Evolutionary conservation across 2,888 invertebrate species (phyloP).

Genomic region (Pilophorus perplexus): DNA sequence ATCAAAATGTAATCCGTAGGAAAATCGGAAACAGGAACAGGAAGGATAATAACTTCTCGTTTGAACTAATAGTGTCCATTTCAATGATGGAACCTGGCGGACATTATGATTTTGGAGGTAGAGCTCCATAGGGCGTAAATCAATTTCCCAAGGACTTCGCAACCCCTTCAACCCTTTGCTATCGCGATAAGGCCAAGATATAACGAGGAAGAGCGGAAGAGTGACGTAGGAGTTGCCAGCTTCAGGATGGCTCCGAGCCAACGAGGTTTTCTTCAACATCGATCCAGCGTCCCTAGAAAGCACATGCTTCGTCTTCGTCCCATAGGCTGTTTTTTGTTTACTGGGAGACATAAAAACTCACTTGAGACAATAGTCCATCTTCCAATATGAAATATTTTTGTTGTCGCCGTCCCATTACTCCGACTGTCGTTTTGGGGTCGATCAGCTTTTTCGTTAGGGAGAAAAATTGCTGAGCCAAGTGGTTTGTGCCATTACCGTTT

Average conservation of each 20-base stretch:
- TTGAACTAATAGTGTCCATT: no score
- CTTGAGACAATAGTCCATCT: background rate
- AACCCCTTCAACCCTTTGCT: constrained; percentile 8
- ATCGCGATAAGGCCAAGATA: constrained; percentile 23
- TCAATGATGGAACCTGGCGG: no score
- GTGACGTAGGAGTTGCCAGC: constrained; percentile 34
- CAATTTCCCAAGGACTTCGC: constrained; percentile 22
- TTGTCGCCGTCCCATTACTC: background rate
- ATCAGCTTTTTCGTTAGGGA: background rate
- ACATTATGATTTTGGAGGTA: constrained; percentile 25
- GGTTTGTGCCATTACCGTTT: background rate
- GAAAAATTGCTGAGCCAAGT: background rate
- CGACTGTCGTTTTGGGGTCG: background rate
- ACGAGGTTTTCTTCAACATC: constrained; percentile 26
- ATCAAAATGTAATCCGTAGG: no score
- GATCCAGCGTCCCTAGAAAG: constrained; percentile 20
- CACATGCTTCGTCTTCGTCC: constrained; percentile 5
- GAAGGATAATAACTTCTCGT: no score
- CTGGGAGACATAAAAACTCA: background rate
- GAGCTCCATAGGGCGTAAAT: constrained; percentile 26
- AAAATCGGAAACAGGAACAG: no score
- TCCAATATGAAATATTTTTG: constrained; percentile 6
- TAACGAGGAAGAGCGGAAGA: constrained; percentile 25
- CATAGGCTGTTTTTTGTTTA: background rate
- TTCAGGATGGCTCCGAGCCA: constrained; percentile 28